A percentile compares a stretch with the other conserved stretches of the same genome.
Conservation (phyloP, 2,888 invertebrate genomes). For the Abrostola tripartita region DNA sequence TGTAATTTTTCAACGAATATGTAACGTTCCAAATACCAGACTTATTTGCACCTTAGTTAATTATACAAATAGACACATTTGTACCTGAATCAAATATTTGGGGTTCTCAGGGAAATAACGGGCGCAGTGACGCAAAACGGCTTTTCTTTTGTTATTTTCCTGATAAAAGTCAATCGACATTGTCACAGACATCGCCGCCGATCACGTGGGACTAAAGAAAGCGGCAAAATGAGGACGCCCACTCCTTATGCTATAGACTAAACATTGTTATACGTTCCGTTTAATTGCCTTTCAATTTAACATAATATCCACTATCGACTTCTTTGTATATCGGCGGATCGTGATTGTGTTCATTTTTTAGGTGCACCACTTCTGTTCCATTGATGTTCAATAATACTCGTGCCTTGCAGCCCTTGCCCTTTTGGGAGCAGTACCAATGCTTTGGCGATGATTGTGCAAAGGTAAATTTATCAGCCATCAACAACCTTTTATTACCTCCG, state of each 20-base stretch:
- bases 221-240: background rate
- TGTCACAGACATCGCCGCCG: too few relatives aligned
- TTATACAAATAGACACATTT: too few relatives aligned
- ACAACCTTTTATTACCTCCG: constrained; percentile 50
- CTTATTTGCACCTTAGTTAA: too few relatives aligned
- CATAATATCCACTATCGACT: constrained; percentile 23
- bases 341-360: constrained; percentile 53
- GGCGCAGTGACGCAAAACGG: too few relatives aligned
- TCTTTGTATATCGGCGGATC: constrained; percentile 29
- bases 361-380: constrained; percentile 40
- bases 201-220: too few relatives aligned
- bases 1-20: too few relatives aligned
- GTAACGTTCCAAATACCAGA: too few relatives aligned
- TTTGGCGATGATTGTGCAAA: constrained; percentile 60
- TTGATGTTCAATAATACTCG: constrained; percentile 55
- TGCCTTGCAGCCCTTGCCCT: constrained; percentile 63
- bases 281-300: constrained; percentile 19
- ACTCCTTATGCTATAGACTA: background rate
- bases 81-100: too few relatives aligned
- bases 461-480: constrained; percentile 66
- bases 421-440: constrained; percentile 69
- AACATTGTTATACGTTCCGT: background rate
- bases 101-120: too few relatives aligned
- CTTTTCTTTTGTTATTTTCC: too few relatives aligned
- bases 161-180: too few relatives aligned